phyloP scores from a whole-genome alignment of 2,113 vertebrate species.

The Antidorcas marsupialis region DNA sequence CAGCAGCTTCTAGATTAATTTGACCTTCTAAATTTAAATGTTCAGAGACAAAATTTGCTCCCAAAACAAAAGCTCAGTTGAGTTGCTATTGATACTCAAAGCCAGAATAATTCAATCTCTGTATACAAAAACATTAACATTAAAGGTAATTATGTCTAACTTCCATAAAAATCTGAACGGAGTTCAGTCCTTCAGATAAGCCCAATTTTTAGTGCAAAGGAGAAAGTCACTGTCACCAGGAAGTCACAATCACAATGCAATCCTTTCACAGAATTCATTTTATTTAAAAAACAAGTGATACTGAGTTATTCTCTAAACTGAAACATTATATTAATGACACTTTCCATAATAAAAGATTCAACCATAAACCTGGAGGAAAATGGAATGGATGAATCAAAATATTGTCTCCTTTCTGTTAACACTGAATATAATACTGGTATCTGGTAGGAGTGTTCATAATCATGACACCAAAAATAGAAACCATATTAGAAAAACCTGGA shows the following conservation, averaged over 20 bases:
- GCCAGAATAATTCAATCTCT: background rate
- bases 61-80: background rate
- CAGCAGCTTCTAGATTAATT: background rate
- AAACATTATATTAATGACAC: slow-evolving; percentile 41
- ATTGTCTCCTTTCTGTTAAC: slow-evolving; percentile 38
- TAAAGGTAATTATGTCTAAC: slow-evolving; percentile 36
- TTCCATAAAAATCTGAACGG: background rate
- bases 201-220: background rate
- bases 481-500: background rate
- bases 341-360: slow-evolving; percentile 43
- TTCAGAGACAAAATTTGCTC: background rate
- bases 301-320: slow-evolving; percentile 33
- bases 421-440: background rate
- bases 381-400: slow-evolving; percentile 48
- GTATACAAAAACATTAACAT: background rate
- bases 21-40: background rate
- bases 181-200: background rate
- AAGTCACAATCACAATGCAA: slow-evolving; percentile 17
- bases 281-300: slow-evolving; percentile 56
- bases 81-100: background rate
- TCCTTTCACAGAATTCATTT: slow-evolving; percentile 47
- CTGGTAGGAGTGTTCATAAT: background rate
- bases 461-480: background rate
- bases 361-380: slow-evolving; percentile 41
- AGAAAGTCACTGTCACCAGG: background rate